Evolutionary conservation across 37 sponge, comb jelly and placozoan species (phyloP).

Genomic region (Amphimedon queenslandica): DNA sequence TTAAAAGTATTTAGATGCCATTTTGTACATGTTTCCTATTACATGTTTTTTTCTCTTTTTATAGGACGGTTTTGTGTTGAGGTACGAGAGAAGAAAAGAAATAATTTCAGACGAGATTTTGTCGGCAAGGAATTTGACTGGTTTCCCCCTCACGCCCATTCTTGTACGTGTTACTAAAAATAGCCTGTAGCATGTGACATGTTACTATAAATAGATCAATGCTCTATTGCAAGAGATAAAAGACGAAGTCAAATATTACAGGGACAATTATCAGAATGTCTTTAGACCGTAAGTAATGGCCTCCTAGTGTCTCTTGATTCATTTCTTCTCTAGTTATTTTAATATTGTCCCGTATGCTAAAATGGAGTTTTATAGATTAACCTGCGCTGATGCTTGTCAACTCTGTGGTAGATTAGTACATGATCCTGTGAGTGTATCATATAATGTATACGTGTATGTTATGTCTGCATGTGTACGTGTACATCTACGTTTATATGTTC

Average conservation of each 20-base stretch:
- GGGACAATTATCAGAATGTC: conserved; percentile 62
- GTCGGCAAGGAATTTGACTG: conserved; percentile 10
- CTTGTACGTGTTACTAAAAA: conserved; percentile 37
- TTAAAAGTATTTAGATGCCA: conserved; percentile 20
- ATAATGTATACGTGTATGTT: too few relatives aligned
- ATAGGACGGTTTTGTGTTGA: conserved; percentile 56
- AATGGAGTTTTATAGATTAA: conserved; percentile 62
- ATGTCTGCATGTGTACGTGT: too few relatives aligned
- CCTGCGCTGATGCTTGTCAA: conserved; percentile 52
- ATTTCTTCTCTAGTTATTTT: conserved; percentile 28
- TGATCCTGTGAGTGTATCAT: conserved; percentile 34
- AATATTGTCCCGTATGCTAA: conserved; percentile 63
- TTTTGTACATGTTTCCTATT: background rate
- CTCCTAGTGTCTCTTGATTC: background rate
- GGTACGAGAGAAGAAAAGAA: conserved; percentile 64
- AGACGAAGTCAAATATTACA: conserved; percentile 57
- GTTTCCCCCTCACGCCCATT: conserved; percentile 42
- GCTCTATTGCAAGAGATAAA: conserved; percentile 41
- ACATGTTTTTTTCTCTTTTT: background rate
- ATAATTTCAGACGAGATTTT: conserved; percentile 51
- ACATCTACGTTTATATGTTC: too few relatives aligned
- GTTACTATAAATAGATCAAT: conserved; percentile 35
- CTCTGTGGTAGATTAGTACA: conserved; percentile 36
- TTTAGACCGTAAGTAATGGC: conserved; percentile 46
- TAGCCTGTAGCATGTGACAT: too few relatives aligned